Percentiles rank a stretch among this genome's conserved stretches.
These are phyloP conservation scores for Mustela erminea DNA, from an alignment of 2,797 vertebrate genomes.

Conservation along the genomic window DNA sequence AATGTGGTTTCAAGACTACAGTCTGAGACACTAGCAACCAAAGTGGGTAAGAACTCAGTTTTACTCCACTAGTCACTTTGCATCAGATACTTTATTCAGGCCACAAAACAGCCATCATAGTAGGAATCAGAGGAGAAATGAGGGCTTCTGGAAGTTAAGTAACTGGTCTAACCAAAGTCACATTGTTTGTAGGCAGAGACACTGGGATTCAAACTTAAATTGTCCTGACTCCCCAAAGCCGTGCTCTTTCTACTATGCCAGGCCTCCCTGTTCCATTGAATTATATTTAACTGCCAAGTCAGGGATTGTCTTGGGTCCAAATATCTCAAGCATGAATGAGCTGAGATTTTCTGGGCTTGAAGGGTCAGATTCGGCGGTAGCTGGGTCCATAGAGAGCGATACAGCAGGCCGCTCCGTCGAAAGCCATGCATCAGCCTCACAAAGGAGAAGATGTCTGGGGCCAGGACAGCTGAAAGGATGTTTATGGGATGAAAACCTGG, in stretches of 20 bases:
- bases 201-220: constrained; percentile 43
- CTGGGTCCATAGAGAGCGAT: constrained; percentile 48
- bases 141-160: constrained; percentile 18
- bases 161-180: constrained; percentile 55
- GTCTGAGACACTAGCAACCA: not conserved
- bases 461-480: constrained; percentile 75
- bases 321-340: constrained; percentile 66
- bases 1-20: not conserved
- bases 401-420: not conserved
- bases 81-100: not conserved
- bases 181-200: not conserved
- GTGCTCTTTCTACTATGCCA: constrained; percentile 26
- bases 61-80: not conserved
- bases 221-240: constrained; percentile 65
- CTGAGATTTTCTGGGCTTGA: constrained; percentile 50
- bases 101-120: not conserved
- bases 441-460: constrained; percentile 57
- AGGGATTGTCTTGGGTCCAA: constrained; percentile 65
- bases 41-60: not conserved
- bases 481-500: constrained; percentile 74
- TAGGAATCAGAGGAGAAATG: not conserved
- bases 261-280: constrained; percentile 52
- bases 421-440: not conserved
- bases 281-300: constrained; percentile 65
- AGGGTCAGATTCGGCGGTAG: constrained; percentile 56